These are phyloP conservation scores for Brachionus rotundiformis DNA, from an alignment of 1,140 invertebrate genomes.

Conservation along the genomic window DNA sequence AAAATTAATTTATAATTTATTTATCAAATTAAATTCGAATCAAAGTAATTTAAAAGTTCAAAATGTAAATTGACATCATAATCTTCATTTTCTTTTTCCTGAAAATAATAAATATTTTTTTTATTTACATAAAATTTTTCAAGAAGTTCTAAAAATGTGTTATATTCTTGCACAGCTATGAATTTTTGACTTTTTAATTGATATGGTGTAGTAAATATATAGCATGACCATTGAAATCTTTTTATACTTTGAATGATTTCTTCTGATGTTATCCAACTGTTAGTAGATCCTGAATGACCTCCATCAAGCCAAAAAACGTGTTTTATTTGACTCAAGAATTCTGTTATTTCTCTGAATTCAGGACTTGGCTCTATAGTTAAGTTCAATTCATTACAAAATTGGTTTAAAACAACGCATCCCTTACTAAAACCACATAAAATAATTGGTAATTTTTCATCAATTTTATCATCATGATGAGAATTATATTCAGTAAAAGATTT, in stretches of 20 bases:
- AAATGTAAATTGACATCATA: conserved; percentile 44
- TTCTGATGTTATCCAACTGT: conserved; percentile 32
- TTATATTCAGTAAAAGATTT: background rate
- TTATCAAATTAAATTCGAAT: conserved; percentile 32
- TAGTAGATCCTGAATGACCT: conserved; percentile 31
- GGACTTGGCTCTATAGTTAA: background rate
- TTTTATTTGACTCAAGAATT: conserved; percentile 36
- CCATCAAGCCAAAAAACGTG: conserved; percentile 44
- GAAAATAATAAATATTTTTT: conserved; percentile 45
- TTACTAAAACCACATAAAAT: conserved; percentile 48
- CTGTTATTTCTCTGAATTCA: background rate
- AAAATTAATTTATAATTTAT: background rate
- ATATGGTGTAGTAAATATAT: conserved; percentile 43
- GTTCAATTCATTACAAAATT: conserved; percentile 14
- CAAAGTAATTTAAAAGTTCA: conserved; percentile 45
- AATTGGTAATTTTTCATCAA: conserved; percentile 28
- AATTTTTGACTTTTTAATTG: conserved; percentile 36
- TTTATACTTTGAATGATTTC: background rate
- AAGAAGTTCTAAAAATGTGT: conserved; percentile 4
- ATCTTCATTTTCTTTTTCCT: conserved; percentile 17
- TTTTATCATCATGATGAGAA: background rate
- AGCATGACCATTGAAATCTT: background rate
- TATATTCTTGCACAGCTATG: conserved; percentile 24
- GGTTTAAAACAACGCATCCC: conserved; percentile 46
- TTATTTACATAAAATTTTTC: conserved; percentile 24